These are phyloP conservation scores for Mycetomoellerius zeteki DNA, from an alignment of 1,140 invertebrate genomes.

Conservation along the genomic window DNA sequence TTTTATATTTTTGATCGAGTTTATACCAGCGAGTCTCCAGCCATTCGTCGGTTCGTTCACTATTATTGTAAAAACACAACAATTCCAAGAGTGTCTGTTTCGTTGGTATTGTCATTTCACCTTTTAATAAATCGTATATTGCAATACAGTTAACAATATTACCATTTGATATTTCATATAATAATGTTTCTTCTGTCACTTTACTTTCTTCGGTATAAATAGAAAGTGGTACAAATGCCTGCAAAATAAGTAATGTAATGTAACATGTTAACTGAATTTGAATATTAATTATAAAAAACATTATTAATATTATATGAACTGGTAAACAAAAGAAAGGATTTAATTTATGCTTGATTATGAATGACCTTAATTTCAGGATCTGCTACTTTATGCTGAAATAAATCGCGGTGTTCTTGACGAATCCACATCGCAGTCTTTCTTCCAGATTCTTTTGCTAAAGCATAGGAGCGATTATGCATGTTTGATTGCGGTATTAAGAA, in stretches of 20 bases:
- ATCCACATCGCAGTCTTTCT: constrained; percentile 95
- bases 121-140: constrained; percentile 91
- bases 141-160: constrained; percentile 90
- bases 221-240: constrained; percentile 91
- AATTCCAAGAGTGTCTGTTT: constrained; percentile 93
- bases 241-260: constrained; percentile 83
- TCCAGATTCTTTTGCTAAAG: constrained; percentile 94
- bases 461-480: constrained; percentile 90
- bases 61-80: constrained; percentile 93
- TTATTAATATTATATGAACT: constrained; percentile 22
- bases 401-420: constrained; percentile 91
- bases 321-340: not conserved
- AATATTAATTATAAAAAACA: constrained; percentile 36
- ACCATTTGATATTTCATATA: constrained; percentile 89
- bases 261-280: not conserved
- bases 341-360: not conserved
- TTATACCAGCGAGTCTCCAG: constrained; percentile 93
- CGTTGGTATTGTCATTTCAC: constrained; percentile 89
- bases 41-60: constrained; percentile 90
- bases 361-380: constrained; percentile 88
- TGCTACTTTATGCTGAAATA: constrained; percentile 91
- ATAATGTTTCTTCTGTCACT: constrained; percentile 89
- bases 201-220: constrained; percentile 91
- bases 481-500: constrained; percentile 93
- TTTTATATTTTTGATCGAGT: constrained; percentile 41